phyloP scores from a whole-genome alignment of 2,888 invertebrate species.

The Lumbricus terrestris region DNA sequence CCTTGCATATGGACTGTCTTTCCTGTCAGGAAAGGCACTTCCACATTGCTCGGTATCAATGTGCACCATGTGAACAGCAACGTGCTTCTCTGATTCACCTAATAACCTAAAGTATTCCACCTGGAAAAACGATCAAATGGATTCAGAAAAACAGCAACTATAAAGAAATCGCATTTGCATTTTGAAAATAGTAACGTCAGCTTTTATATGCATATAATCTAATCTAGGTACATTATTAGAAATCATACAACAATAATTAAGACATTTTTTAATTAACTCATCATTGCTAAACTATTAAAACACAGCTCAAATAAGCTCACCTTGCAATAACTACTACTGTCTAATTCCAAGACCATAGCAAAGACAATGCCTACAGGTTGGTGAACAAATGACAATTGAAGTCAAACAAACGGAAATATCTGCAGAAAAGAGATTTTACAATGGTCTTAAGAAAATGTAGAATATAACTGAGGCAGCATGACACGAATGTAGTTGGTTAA shows the following conservation, averaged over 20 bases:
- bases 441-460: not conserved
- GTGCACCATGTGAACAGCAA: slow-evolving; percentile 70
- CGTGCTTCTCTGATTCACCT: slow-evolving; percentile 69
- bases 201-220: not conserved
- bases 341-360: not conserved
- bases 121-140: slow-evolving; percentile 42
- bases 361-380: not conserved
- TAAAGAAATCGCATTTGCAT: not conserved
- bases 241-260: not conserved
- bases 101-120: slow-evolving; percentile 67
- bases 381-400: not conserved
- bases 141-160: not conserved
- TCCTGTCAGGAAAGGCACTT: slow-evolving; percentile 76
- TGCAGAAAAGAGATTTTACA: not conserved
- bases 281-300: not conserved
- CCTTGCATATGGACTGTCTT: slow-evolving; percentile 52
- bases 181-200: not conserved
- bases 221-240: not conserved
- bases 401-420: not conserved
- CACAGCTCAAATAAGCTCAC: not conserved
- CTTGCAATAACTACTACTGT: not conserved
- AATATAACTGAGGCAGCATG: not conserved
- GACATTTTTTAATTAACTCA: not conserved
- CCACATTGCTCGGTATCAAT: slow-evolving; percentile 84
- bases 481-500: not conserved